Base-by-base conservation (phyloP, 2,888 invertebrate genomes). In the Trypoxylon attenuatum region DNA sequence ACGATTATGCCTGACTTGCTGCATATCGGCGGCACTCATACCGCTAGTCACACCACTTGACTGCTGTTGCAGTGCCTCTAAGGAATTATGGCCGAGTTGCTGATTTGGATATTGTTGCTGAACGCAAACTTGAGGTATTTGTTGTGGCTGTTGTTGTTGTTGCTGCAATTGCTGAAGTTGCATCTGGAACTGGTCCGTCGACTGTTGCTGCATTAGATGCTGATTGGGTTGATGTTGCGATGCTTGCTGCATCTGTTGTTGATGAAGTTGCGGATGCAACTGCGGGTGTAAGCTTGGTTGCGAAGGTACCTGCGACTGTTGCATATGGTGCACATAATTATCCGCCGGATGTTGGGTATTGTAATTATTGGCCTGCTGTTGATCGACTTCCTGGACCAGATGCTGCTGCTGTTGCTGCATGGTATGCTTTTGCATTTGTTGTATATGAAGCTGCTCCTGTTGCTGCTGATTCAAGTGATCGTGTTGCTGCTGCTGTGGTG, bases 141-240 rank as follows among this genome's bases (percentile, higher is more conserved):
- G 85, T 43, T 83, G 81, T 58, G 81, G 85, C 21, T 82, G 81
- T 47, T 82, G 79, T 41, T 80, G 80, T 33, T 87, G 87, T 54
- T 84, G 78, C 10, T 81, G 77, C 38, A 81, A 77, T 18, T 82
- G 83, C 13, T 82, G 88, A 76, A 91, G 86, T 81, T 79, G 78
- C 77, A 79, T 76, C 50, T 81, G 81, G 52, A 80, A 82, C 16
- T 74, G 78, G 49, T 81, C 81, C 2, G 76, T 56, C 16, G 72
- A 46, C 25, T 81, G 79, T 2, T 65, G 43, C 33, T 82, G 82
- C 69, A 80, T 59, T 42, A 77, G 52, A 22, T 84, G 83, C 13
- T 83, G 83, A 68, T 78, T 77, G 2, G 73, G 52, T 52, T 79
- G 78, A 49, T 81, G 80, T 22, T 83, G 83, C 5, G 69, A 73